Evolutionary conservation across 2,888 invertebrate genomes (phyloP).

Genomic region (Brenthis hecate): DNA sequence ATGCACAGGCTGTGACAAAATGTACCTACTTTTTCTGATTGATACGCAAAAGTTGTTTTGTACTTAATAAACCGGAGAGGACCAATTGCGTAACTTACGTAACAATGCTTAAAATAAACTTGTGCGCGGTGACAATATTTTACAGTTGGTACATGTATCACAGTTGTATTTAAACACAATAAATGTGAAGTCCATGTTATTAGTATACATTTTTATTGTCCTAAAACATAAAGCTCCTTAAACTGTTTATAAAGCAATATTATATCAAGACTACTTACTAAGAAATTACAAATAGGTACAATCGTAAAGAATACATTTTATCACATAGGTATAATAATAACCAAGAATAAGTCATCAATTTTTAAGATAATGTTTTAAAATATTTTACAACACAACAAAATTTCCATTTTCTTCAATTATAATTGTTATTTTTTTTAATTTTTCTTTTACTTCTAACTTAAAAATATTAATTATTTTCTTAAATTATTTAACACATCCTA

Average conservation of each 20-base stretch:
- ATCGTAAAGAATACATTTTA: no score
- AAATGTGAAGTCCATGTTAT: neutral
- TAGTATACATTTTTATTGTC: neutral
- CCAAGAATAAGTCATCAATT: no score
- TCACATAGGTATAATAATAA: no score
- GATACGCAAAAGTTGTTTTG: slow-evolving; percentile 30
- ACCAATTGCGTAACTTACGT: slow-evolving; percentile 29
- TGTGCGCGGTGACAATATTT: neutral
- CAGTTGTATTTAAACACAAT: neutral
- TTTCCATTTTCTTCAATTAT: no score
- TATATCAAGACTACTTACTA: no score
- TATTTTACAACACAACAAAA: no score
- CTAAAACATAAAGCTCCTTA: no score
- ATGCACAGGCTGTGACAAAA: slow-evolving; percentile 70
- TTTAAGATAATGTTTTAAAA: no score
- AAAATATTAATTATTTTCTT: neutral
- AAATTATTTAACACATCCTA: slow-evolving; percentile 54
- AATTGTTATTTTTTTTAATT: neutral
- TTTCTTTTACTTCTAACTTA: neutral
- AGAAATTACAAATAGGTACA: no score
- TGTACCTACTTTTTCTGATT: slow-evolving; percentile 27
- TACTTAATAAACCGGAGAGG: slow-evolving; percentile 27
- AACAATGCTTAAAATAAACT: slow-evolving; percentile 20
- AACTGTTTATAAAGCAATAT: no score
- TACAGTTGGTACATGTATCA: neutral